These are phyloP conservation scores for Diadumene lineata DNA, from an alignment of 92 coral and sea anemone genomes.

Conservation along the genomic window DNA sequence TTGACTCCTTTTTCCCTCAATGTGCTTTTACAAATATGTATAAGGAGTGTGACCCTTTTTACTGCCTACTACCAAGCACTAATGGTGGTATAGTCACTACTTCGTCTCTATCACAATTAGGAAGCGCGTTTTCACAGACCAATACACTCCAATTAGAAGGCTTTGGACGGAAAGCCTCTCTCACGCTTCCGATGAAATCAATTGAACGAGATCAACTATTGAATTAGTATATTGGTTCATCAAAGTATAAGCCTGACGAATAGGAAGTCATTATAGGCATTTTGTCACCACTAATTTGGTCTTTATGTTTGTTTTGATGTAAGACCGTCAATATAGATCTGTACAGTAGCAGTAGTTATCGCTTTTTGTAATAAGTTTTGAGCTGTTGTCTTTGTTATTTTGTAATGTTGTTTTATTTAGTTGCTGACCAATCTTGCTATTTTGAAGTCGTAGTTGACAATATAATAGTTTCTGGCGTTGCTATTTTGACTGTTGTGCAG, in stretches of 20 bases:
- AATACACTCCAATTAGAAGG: not conserved
- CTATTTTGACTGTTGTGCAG: too few species aligned
- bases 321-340: too few species aligned
- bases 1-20: too few species aligned
- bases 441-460: too few species aligned
- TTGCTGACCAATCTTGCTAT: too few species aligned
- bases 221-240: conserved; percentile 8
- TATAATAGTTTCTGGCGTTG: too few species aligned
- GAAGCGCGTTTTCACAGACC: not conserved
- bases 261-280: not conserved
- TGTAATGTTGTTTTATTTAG: too few species aligned
- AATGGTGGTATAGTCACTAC: not conserved
- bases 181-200: not conserved
- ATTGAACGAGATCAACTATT: conserved; percentile 1
- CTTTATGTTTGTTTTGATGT: conserved; percentile 3
- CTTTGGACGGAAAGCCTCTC: not conserved
- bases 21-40: too few species aligned
- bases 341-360: too few species aligned
- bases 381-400: too few species aligned
- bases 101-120: not conserved
- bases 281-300: conserved; percentile 2
- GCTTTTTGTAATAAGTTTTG: too few species aligned
- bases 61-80: not conserved
- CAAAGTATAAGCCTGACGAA: not conserved
- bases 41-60: not conserved